Base-by-base conservation (phyloP, 2,797 vertebrate species). In the Silurus lanzhouensis region DNA sequence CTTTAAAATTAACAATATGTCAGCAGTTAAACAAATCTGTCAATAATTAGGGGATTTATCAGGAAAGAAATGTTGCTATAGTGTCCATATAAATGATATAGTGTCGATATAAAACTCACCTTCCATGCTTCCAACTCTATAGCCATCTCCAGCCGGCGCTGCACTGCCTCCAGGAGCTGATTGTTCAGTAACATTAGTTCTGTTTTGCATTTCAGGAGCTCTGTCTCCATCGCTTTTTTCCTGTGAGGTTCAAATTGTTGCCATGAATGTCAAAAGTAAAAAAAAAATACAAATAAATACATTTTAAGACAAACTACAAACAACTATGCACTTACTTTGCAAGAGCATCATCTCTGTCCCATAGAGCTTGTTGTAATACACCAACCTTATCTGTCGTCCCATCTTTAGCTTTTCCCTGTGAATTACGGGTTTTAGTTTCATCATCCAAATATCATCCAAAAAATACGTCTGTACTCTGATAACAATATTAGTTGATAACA, bases 101-200 rank as follows among this genome's bases (percentile, higher is more conserved):
- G 1, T 25, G 12, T 82, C 2, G 4, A 68, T 7, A 78, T n/a
- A 44, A 25, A 88, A 84, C 84, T 20, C 75, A 96, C 96, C 95
- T 97, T 96, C 96, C 96, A 97, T 87, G 95, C 93, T 74, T 97
- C 96, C 2, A 96, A 90, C 91, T 97, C 96, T 91, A 96, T 91
- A 0, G 93, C 93, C 88, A 96, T 91, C 90, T 96, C 95, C 91
- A 97, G 92, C 25, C 96, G 94, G 84, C 95, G 96, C 93, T 96
- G 94, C 3, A 95, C 93, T 0, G 95, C 95, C 83, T 96, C 95
- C 90, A 97, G 92, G 87, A 97, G 93, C 89, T 96, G 95, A 84
- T 96, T 95, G 92, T 96, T 96, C 76, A 96, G 91, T 3, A 9
- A n/a, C 89, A 92, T 95, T 90, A 96, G 58, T 88, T 95, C 95